Evolutionary conservation across 2,888 invertebrate genomes (phyloP).

Genomic region (Plusia festucae): DNA sequence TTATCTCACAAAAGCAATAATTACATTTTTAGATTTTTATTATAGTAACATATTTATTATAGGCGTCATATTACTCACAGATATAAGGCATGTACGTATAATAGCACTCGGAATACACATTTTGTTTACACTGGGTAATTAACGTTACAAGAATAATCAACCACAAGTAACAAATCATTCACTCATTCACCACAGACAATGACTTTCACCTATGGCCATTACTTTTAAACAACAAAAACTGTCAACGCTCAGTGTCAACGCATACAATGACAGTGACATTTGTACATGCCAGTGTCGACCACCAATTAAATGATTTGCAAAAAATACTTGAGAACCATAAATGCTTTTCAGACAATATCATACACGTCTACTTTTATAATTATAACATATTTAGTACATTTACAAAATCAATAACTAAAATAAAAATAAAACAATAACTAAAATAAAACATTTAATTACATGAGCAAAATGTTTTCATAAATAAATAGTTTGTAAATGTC

Average conservation of each 20-base stretch:
- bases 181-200: not conserved
- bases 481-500: slow-evolving; percentile 9
- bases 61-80: slow-evolving; percentile 43
- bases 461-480: slow-evolving; percentile 39
- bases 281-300: not conserved
- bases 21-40: slow-evolving; percentile 18
- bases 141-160: slow-evolving; percentile 16
- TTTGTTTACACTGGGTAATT: slow-evolving; percentile 33
- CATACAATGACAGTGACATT: too few species aligned
- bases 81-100: slow-evolving; percentile 57
- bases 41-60: slow-evolving; percentile 38
- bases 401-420: slow-evolving; percentile 38
- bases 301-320: not conserved
- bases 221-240: not conserved
- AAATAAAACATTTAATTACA: slow-evolving; percentile 23
- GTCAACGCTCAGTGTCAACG: not conserved
- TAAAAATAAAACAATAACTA: slow-evolving; percentile 26
- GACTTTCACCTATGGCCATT: not conserved
- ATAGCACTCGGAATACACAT: slow-evolving; percentile 51
- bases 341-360: slow-evolving; percentile 41
- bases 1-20: slow-evolving; percentile 8
- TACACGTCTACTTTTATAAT: slow-evolving; percentile 40
- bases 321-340: slow-evolving; percentile 29
- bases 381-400: slow-evolving; percentile 36
- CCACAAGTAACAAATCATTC: slow-evolving; percentile 2